Evolutionary conservation across 2,113 vertebrate genomes (phyloP).

Genomic region (Coryphaenoides rupestris): DNA sequence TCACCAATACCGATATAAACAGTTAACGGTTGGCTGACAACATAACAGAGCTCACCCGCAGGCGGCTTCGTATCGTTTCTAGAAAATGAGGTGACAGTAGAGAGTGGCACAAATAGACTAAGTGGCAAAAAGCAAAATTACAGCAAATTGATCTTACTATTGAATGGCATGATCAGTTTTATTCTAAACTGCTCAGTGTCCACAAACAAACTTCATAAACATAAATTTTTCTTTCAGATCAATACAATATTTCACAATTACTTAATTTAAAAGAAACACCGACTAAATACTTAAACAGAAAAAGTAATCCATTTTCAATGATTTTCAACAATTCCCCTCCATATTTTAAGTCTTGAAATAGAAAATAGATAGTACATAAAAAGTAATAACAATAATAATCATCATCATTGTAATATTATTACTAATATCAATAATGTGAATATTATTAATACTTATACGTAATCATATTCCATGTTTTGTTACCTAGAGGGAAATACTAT

Average conservation of each 20-base stretch:
- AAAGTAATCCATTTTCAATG: conserved; percentile 19
- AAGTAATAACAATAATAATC: conserved; percentile 10
- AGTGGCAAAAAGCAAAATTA: conserved; percentile 58
- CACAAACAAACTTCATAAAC: conserved; percentile 35
- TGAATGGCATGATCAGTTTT: conserved; percentile 31
- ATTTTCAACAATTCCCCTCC: not conserved
- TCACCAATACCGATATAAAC: conserved; percentile 76
- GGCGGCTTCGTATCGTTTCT: conserved; percentile 64
- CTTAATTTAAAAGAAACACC: conserved; percentile 20
- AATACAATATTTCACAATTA: no score
- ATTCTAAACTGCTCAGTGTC: conserved; percentile 34
- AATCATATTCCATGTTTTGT: not conserved
- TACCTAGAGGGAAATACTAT: conserved; percentile 7
- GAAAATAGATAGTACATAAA: not conserved
- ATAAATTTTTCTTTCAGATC: no score
- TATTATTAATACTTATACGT: no score
- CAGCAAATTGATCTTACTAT: conserved; percentile 56
- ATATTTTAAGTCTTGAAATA: not conserved
- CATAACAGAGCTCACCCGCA: conserved; percentile 72
- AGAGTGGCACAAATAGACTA: conserved; percentile 66
- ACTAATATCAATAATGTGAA: no score
- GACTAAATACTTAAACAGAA: conserved; percentile 25
- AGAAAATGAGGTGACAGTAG: conserved; percentile 71
- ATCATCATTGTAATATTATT: conserved; percentile 14
- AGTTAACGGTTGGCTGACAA: conserved; percentile 71